Evolutionary conservation across 2,113 vertebrate species (phyloP).

Genomic region (Urocolius indicus): DNA sequence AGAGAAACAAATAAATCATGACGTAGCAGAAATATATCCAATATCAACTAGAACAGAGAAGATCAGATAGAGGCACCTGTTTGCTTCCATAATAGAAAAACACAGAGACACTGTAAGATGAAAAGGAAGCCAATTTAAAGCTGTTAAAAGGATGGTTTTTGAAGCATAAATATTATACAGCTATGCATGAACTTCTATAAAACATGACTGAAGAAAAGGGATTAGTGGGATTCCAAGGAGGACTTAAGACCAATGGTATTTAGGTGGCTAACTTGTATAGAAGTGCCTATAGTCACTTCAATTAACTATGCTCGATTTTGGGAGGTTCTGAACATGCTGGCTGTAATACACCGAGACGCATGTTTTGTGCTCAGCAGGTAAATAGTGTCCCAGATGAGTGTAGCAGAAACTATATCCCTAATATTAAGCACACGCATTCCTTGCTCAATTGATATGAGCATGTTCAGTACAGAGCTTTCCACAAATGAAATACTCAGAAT

Average conservation of each 20-base stretch:
- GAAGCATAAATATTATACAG: not conserved
- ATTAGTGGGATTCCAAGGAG: not conserved
- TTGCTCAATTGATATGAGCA: not conserved
- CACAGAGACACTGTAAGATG: not conserved
- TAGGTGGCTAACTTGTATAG: not conserved
- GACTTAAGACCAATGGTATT: not conserved
- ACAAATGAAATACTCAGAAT: constrained; percentile 25
- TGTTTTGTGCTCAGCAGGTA: not conserved
- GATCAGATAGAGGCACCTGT: not conserved
- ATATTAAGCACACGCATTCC: not conserved
- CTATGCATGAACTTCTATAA: not conserved
- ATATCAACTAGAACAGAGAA: not conserved
- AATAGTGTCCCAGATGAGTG: not conserved
- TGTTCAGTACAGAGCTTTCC: not conserved
- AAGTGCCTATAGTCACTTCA: not conserved
- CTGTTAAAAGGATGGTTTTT: not conserved
- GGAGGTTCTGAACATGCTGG: not conserved
- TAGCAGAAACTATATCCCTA: not conserved
- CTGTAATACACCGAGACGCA: not conserved
- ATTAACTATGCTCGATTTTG: not conserved
- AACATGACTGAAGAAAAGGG: not conserved
- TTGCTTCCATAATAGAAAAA: not conserved
- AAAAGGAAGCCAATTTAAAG: not conserved
- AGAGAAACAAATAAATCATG: constrained; percentile 27
- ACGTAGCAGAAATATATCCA: not conserved